Evolutionary conservation across 2,888 invertebrate genomes (phyloP).

Genomic region (Miltochrista miniata): DNA sequence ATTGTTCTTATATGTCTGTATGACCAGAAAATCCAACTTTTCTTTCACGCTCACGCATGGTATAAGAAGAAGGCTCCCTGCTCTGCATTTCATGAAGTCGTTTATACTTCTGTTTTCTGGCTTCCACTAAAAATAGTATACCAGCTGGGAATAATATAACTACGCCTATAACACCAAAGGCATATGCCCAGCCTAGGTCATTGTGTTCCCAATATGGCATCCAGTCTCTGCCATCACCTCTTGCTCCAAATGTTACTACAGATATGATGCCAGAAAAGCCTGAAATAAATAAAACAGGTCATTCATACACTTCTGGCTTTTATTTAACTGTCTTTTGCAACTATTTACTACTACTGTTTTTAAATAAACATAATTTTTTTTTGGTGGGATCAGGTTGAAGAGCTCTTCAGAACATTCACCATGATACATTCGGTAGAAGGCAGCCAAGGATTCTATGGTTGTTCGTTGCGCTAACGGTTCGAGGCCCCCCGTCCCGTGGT

Average conservation of each 20-base stretch:
- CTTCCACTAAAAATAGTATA: conserved; percentile 92
- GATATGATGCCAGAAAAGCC: conserved; percentile 92
- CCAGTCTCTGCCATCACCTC: conserved; percentile 96
- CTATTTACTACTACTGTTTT: too few relatives aligned
- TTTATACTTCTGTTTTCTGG: conserved; percentile 89
- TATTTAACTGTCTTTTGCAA: too few relatives aligned
- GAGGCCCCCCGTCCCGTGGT: too few relatives aligned
- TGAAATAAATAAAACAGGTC: conserved; percentile 49
- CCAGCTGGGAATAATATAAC: conserved; percentile 90
- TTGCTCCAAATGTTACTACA: conserved; percentile 93
- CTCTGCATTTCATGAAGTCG: conserved; percentile 88
- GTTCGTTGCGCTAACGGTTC: too few relatives aligned
- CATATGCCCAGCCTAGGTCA: conserved; percentile 97
- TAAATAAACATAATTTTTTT: too few relatives aligned
- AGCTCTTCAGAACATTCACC: too few relatives aligned
- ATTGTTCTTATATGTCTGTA: conserved; percentile 86
- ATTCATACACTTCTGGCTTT: too few relatives aligned
- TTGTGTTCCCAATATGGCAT: conserved; percentile 99
- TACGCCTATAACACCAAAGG: conserved; percentile 91
- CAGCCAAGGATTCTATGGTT: too few relatives aligned
- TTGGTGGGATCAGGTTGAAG: too few relatives aligned
- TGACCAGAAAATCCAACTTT: conserved; percentile 84
- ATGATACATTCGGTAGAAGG: too few relatives aligned
- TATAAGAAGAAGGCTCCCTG: conserved; percentile 86
- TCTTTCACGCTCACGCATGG: conserved; percentile 85